Percentiles rank a stretch among this genome's conserved stretches.
Conservation (phyloP, 1,140 invertebrate genomes). For the Geopemphigus sp. region DNA sequence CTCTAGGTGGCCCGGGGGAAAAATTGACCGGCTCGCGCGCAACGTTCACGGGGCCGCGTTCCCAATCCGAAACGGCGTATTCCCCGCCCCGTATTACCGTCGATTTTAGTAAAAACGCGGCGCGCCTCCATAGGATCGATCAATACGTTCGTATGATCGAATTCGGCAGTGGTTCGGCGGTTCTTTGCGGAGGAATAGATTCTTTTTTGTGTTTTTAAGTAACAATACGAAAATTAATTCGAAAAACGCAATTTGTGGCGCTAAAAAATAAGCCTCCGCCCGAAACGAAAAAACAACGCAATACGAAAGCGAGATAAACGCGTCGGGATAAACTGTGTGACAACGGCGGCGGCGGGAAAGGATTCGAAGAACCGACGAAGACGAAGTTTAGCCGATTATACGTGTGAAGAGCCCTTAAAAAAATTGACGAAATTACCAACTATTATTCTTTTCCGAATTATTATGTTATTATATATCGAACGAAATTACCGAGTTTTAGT, state of each 20-base stretch:
- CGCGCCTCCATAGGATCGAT: too few relatives aligned
- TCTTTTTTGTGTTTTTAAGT: background rate
- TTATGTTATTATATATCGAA: background rate
- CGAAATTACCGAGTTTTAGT: background rate
- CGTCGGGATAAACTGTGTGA: constrained; percentile 10
- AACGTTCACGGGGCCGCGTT: too few relatives aligned
- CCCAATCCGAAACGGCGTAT: too few relatives aligned
- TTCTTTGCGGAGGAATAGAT: too few relatives aligned
- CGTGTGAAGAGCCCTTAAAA: constrained; percentile 16
- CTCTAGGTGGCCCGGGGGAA: too few relatives aligned
- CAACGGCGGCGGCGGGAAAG: background rate
- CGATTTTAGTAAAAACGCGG: too few relatives aligned
- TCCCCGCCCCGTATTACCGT: too few relatives aligned
- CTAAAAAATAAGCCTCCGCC: too few relatives aligned
- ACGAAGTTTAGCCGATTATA: constrained; percentile 32
- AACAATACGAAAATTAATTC: background rate
- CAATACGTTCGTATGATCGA: too few relatives aligned
- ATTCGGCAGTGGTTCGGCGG: too few relatives aligned
- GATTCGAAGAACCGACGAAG: constrained; percentile 24
- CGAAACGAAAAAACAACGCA: background rate
- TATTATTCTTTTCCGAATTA: constrained; percentile 3
- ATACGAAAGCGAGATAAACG: constrained; percentile 28
- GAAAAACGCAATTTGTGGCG: background rate
- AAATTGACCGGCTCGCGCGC: too few relatives aligned
- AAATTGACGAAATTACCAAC: constrained; percentile 29